Evolutionary conservation across 2,113 vertebrate genomes (phyloP).

Genomic region (Phocoena phocoena): DNA sequence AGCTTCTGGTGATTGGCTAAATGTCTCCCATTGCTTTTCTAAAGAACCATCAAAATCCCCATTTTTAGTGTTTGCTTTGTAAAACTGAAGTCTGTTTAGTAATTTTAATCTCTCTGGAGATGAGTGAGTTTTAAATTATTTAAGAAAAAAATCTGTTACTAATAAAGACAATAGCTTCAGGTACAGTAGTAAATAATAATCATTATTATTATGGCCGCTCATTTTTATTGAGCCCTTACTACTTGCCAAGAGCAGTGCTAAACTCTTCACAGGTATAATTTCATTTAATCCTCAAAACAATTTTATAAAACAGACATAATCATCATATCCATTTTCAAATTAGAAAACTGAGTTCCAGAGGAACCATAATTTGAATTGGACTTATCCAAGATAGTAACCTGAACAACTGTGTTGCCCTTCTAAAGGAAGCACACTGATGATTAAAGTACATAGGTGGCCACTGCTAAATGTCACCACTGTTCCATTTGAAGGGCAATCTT

Average conservation of each 20-base stretch:
- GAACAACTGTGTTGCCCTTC: neutral
- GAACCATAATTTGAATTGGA: neutral
- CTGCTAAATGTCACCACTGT: neutral
- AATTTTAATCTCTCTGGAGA: neutral
- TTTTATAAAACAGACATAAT: neutral
- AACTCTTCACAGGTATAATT: neutral
- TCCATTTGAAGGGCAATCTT: neutral
- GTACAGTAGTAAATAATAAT: neutral
- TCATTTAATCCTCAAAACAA: neutral
- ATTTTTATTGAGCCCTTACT: neutral
- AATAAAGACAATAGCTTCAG: neutral
- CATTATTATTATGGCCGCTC: neutral
- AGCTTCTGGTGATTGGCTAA: neutral
- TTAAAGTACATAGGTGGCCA: too few relatives aligned
- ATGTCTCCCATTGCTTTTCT: neutral
- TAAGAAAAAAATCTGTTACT: neutral
- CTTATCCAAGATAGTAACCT: neutral
- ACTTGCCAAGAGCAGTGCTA: neutral
- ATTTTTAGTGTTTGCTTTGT: constrained; percentile 19
- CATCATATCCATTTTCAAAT: neutral
- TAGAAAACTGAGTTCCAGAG: neutral
- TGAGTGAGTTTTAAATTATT: neutral
- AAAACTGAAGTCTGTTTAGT: neutral
- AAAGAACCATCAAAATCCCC: neutral
- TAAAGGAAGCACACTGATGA: neutral